phyloP scores from a whole-genome alignment of 2,113 vertebrate genomes.

The Salvelinus sp. region DNA sequence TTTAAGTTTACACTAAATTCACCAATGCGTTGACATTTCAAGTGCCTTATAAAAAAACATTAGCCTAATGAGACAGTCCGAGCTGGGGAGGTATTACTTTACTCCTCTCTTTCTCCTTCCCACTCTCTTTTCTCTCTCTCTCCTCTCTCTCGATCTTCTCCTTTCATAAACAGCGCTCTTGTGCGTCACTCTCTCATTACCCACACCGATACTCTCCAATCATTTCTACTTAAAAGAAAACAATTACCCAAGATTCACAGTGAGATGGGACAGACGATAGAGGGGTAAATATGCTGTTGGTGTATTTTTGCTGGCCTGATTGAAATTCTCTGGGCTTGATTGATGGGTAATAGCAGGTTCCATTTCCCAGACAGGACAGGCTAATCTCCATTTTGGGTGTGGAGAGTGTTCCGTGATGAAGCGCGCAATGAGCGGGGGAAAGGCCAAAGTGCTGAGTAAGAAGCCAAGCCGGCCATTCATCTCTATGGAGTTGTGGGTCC shows the following conservation, averaged over 20 bases:
- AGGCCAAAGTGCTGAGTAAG: slow-evolving; percentile 78
- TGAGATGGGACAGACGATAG: slow-evolving; percentile 48
- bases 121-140: background rate
- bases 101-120: slow-evolving; percentile 34
- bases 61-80: slow-evolving; percentile 90
- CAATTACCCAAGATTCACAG: slow-evolving; percentile 35
- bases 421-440: slow-evolving; percentile 38
- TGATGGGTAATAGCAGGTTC: slow-evolving; percentile 75
- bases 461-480: slow-evolving; percentile 76
- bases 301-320: slow-evolving; percentile 46
- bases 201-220: slow-evolving; percentile 53
- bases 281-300: slow-evolving; percentile 29
- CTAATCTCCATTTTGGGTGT: slow-evolving; percentile 74
- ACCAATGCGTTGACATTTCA: slow-evolving; percentile 97
- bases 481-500: slow-evolving; percentile 69
- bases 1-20: slow-evolving; percentile 99
- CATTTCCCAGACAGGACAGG: slow-evolving; percentile 73
- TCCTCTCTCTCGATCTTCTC: no score
- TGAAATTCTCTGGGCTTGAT: slow-evolving; percentile 67
- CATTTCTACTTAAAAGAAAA: slow-evolving; percentile 57
- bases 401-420: slow-evolving; percentile 76
- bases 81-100: slow-evolving; percentile 29
- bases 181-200: background rate
- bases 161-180: background rate
- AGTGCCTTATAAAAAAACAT: slow-evolving; percentile 96